A percentile compares a stretch with the other conserved stretches of the same genome.
Conservation (phyloP, 2,797 vertebrate genomes). For the Pangasius sanitwongsei region DNA sequence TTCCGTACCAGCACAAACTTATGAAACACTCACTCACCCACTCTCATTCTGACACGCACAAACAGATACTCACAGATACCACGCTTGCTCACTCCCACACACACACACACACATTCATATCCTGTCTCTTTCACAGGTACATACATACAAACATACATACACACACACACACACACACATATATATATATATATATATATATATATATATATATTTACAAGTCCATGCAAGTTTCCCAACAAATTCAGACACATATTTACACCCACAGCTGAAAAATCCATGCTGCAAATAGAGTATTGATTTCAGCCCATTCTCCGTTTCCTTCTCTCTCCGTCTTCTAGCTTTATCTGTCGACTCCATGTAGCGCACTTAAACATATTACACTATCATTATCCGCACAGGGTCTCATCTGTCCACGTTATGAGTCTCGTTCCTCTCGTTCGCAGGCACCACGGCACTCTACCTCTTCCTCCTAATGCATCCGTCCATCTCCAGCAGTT, state of each 20-base stretch:
- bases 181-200: background rate
- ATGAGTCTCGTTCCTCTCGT: background rate
- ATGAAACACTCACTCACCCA: slow-evolving; percentile 27
- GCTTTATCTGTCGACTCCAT: slow-evolving; percentile 31
- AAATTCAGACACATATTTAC: slow-evolving; percentile 28
- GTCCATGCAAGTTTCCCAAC: background rate
- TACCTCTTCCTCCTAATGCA: slow-evolving; percentile 99
- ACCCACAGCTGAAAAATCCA: slow-evolving; percentile 59
- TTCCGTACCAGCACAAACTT: slow-evolving; percentile 43
- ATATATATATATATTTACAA: no score
- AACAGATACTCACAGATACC: slow-evolving; percentile 30
- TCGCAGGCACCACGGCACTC: slow-evolving; percentile 92
- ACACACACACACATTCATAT: slow-evolving; percentile 40
- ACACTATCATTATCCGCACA: slow-evolving; percentile 46
- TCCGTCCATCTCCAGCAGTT: slow-evolving; percentile 93
- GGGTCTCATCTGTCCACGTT: slow-evolving; percentile 15
- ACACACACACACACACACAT: no score
- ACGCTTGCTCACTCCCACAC: slow-evolving; percentile 27
- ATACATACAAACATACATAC: background rate
- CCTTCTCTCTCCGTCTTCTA: slow-evolving; percentile 47
- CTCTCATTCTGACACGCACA: slow-evolving; percentile 28
- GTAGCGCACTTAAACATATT: slow-evolving; percentile 47
- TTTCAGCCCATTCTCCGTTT: slow-evolving; percentile 35
- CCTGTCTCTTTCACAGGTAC: slow-evolving; percentile 26
- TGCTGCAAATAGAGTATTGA: slow-evolving; percentile 58